These are phyloP conservation scores for Dyspetes luteomarginatus DNA, from an alignment of 2,888 invertebrate genomes.

Conservation along the genomic window DNA sequence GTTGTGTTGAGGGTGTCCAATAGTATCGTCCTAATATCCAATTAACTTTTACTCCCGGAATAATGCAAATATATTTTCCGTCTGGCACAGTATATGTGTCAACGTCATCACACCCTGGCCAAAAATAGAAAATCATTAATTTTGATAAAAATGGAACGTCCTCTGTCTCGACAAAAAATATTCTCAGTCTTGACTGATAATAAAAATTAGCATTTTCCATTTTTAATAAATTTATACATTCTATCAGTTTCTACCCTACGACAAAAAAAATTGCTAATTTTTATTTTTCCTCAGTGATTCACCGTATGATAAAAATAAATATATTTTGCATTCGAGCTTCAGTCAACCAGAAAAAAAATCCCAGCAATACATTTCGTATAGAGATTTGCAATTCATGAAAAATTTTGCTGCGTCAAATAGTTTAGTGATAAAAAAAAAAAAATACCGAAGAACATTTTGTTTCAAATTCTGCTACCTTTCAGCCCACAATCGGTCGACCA, in stretches of 20 bases:
- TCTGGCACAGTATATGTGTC: background rate
- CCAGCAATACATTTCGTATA: background rate
- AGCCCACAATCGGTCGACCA: constrained; percentile 20
- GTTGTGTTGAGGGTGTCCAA: background rate
- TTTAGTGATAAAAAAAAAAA: constrained; percentile 18
- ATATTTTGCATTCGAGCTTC: no score
- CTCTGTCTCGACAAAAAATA: background rate
- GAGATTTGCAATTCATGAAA: no score
- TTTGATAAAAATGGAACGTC: background rate
- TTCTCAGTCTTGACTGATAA: background rate
- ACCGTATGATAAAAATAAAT: no score
- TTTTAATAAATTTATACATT: background rate
- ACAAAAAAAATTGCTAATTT: no score
- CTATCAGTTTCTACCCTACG: no score
- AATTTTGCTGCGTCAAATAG: background rate
- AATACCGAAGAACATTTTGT: background rate
- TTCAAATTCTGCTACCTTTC: constrained; percentile 33
- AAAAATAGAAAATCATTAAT: background rate
- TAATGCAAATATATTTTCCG: constrained; percentile 27
- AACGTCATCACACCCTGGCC: background rate
- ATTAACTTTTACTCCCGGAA: constrained; percentile 34
- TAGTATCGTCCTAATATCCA: constrained; percentile 34
- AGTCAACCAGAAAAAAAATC: background rate
- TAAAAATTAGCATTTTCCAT: background rate
- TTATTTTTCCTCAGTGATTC: no score